Percentiles rank a stretch among this genome's conserved stretches.
phyloP scores from a whole-genome alignment of 2,888 invertebrate genomes.

The Brachypalpus laphriformis region DNA sequence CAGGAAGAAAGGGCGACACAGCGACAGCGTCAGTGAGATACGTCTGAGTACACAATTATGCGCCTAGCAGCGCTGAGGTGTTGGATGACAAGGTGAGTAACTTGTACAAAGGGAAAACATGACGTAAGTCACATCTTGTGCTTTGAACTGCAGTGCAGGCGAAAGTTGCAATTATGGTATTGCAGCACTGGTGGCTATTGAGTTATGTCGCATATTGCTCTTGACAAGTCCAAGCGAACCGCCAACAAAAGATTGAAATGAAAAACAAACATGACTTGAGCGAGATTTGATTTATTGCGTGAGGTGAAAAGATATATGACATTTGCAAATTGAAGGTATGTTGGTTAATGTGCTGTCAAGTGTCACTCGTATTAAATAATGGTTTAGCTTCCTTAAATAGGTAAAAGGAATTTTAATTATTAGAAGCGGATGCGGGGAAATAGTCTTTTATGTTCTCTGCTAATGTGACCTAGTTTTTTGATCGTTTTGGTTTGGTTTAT shows the following conservation, averaged over 20 bases:
- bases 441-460: neutral
- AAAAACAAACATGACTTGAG: neutral
- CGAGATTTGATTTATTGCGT: constrained; percentile 56
- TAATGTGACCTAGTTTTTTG: neutral
- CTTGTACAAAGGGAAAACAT: constrained; percentile 48
- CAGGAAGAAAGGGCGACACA: constrained; percentile 44
- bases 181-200: neutral
- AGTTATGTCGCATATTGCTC: constrained; percentile 10
- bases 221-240: constrained; percentile 4
- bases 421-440: neutral
- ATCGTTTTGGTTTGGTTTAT: too few relatives aligned
- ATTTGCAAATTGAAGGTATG: constrained; percentile 43
- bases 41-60: neutral
- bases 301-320: constrained; percentile 51
- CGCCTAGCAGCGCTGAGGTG: constrained; percentile 24
- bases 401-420: neutral
- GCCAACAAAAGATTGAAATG: constrained; percentile 7
- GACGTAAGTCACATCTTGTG: constrained; percentile 48
- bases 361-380: constrained; percentile 43
- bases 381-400: constrained; percentile 13
- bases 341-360: constrained; percentile 39
- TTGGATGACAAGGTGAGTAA: constrained; percentile 59
- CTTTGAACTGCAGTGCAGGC: neutral
- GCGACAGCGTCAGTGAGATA: constrained; percentile 24
- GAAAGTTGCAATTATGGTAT: constrained; percentile 46